Percentiles rank a stretch among this genome's conserved stretches.
These are phyloP conservation scores for Diarsia brunnea DNA, from an alignment of 2,888 invertebrate species.

Conservation along the genomic window DNA sequence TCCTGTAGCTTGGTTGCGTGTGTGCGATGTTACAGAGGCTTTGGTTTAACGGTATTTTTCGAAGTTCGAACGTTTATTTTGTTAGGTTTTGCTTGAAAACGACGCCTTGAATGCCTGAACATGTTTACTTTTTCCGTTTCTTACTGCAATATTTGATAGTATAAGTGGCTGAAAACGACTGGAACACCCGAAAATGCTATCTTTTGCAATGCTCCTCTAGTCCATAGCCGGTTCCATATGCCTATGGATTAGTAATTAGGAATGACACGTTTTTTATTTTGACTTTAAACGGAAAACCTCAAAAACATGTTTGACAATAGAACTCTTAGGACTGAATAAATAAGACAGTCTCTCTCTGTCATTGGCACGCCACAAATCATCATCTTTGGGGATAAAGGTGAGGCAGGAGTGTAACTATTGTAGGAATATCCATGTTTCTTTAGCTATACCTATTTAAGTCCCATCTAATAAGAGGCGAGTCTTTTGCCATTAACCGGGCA, in stretches of 20 bases:
- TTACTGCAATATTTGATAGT: background rate
- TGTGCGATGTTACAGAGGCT: constrained; percentile 56
- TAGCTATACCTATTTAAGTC: background rate
- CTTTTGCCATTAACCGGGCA: background rate
- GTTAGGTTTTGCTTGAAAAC: background rate
- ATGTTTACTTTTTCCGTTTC: background rate
- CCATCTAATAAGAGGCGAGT: background rate
- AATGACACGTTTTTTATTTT: background rate
- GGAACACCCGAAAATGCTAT: background rate
- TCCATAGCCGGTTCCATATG: background rate
- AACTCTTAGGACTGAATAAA: background rate
- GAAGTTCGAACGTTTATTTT: constrained; percentile 40
- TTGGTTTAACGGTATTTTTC: constrained; percentile 60
- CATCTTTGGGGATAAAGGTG: too few species aligned
- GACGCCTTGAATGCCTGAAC: background rate
- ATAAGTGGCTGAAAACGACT: background rate
- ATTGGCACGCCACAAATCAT: background rate
- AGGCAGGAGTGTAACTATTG: background rate
- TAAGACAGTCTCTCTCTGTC: background rate
- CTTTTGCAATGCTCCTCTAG: background rate
- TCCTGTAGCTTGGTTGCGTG: constrained; percentile 52
- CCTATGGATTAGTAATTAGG: background rate
- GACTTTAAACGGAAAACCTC: background rate
- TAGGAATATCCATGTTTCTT: background rate
- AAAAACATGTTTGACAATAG: too few species aligned